Base-by-base conservation (phyloP, 1,140 invertebrate genomes). In the Bombus waltoni region DNA sequence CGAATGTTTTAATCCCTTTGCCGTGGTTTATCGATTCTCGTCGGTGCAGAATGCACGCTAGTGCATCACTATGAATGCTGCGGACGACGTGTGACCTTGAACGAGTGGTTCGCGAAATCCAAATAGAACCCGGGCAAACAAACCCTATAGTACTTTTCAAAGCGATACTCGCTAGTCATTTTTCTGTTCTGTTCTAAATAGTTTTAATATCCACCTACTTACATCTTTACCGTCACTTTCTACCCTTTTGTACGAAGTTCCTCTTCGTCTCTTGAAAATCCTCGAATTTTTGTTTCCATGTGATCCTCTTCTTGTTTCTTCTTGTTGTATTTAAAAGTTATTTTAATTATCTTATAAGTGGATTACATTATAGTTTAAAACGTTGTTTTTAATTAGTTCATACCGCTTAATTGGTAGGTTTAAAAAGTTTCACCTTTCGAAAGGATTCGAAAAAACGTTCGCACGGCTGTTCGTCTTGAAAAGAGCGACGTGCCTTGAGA, bases 1-100 rank as follows among this genome's bases (percentile, higher is more conserved):
- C 28, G 15, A 35, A 4, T 5, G 70, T 66, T 62, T 74, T 81
- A 85, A 87, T 77, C 57, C 70, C 40, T 77, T 72, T 73, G 53
- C 57, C 28, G 85, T 84, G 73, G 74, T 72, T 75, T 85, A 87
- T 87, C 86, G 86, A 87, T 87, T 79, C 73, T 62, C 65, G 66
- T 72, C 81, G 65, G 42, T 76, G 81, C 82, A 85, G 70, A 76
- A 53, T 74, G 70, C 82, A 87, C 59, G 59, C n/a, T n/a, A 82
- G 74, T 87, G 86, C 86, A 87, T 87, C 86, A 79, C 81, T 87
- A 85, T 85, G 70, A 74, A 84, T 76, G 86, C 86, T 85, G 86
- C 86, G 79, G 82, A 87, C 86, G 32, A 78, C 68, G 68, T 38
- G 59, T 59, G 71, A 87, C 86, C 86, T 87, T 87, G 86, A 87